Evolutionary conservation across 64 coral and sea anemone genomes (phyloP).

Genomic region (Anthopleura sola): DNA sequence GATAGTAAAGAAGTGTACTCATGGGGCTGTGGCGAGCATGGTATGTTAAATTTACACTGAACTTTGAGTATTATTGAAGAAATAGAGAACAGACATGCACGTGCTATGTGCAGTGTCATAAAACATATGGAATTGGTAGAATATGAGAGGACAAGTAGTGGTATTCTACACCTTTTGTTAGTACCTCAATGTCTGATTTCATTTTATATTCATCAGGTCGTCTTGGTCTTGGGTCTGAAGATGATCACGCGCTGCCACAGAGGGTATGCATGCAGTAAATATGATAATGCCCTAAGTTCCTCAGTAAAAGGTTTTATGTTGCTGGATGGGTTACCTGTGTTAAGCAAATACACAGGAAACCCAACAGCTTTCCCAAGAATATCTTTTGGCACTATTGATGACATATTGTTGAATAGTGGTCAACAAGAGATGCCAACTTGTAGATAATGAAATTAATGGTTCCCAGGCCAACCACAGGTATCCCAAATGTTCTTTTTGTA

Average conservation of each 20-base stretch:
- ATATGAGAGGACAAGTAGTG: too few species aligned
- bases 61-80: neutral
- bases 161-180: neutral
- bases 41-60: conserved; percentile 23
- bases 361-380: too few species aligned
- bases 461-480: neutral
- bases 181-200: neutral
- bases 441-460: too few species aligned
- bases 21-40: conserved; percentile 97
- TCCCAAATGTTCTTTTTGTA: neutral
- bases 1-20: conserved; percentile 88
- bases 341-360: too few species aligned
- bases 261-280: conserved; percentile 34
- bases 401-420: too few species aligned
- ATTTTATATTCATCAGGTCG: conserved; percentile 48
- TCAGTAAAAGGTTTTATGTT: neutral
- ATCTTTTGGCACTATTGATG: too few species aligned
- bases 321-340: neutral
- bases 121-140: too few species aligned
- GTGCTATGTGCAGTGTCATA: too few species aligned
- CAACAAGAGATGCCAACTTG: too few species aligned
- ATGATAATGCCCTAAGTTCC: too few species aligned
- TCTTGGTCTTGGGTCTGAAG: conserved; percentile 73
- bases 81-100: too few species aligned
- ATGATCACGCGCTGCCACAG: conserved; percentile 70